Evolutionary conservation across 2,113 vertebrate genomes (phyloP).

Genomic region (Vicugna pacos): DNA sequence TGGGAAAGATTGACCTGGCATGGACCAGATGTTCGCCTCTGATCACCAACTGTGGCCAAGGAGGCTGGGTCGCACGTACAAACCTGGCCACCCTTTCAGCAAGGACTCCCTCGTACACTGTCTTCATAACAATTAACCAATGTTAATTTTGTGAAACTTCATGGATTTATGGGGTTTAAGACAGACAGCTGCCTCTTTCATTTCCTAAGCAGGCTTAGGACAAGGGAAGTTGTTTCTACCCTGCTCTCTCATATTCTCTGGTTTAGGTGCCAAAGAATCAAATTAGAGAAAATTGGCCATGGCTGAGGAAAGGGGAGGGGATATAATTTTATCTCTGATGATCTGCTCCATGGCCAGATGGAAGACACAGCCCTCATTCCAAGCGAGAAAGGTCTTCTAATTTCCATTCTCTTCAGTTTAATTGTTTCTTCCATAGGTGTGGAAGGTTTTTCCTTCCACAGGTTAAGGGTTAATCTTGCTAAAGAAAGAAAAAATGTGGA

Average conservation of each 20-base stretch:
- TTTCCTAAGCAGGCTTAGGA: neutral
- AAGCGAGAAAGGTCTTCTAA: neutral
- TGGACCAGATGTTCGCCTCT: neutral
- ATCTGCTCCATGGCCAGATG: neutral
- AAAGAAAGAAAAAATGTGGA: constrained; percentile 10
- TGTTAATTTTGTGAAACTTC: neutral
- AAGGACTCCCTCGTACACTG: neutral
- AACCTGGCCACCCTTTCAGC: neutral
- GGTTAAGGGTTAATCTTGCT: neutral
- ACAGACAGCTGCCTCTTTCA: neutral
- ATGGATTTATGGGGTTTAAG: neutral
- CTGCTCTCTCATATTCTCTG: neutral
- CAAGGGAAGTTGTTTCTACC: neutral
- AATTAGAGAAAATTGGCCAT: neutral
- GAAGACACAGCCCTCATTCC: neutral
- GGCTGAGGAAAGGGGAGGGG: neutral
- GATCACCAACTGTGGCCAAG: neutral
- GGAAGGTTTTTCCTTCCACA: neutral
- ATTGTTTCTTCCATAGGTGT: neutral
- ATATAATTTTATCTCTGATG: neutral
- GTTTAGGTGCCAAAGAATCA: neutral
- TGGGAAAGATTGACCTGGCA: neutral
- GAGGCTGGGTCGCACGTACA: neutral
- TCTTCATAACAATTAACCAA: neutral
- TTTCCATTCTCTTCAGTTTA: neutral